A percentile compares a stretch with the other conserved stretches of the same genome.
Conservation (phyloP, 2,888 invertebrate species). For the Mylabris sibirica region DNA sequence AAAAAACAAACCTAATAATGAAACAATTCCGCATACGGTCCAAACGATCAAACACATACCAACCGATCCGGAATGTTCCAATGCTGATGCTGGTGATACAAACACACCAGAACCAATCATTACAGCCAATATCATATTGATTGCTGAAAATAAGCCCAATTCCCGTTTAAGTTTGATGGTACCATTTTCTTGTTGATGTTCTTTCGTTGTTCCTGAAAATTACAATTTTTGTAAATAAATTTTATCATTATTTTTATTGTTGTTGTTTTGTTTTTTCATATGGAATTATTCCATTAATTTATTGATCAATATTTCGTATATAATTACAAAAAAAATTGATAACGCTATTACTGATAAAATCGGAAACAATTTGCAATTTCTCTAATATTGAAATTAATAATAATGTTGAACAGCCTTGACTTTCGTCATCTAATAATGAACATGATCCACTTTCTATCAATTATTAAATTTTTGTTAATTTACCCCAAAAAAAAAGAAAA, state of each 20-base stretch:
- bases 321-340: too few relatives aligned
- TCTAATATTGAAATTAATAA: too few relatives aligned
- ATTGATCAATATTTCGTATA: too few relatives aligned
- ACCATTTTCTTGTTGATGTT: neutral
- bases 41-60: slow-evolving; percentile 81
- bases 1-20: slow-evolving; percentile 66
- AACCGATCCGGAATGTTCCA: slow-evolving; percentile 79
- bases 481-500: too few relatives aligned
- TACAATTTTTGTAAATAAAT: neutral
- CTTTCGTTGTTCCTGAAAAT: neutral
- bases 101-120: slow-evolving; percentile 94
- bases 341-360: too few relatives aligned
- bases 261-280: too few relatives aligned
- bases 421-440: neutral
- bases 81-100: slow-evolving; percentile 80
- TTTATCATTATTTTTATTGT: neutral
- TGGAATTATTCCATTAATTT: too few relatives aligned
- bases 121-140: slow-evolving; percentile 83
- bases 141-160: slow-evolving; percentile 81
- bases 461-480: too few relatives aligned
- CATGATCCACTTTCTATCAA: too few relatives aligned
- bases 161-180: slow-evolving; percentile 74
- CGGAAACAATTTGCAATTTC: too few relatives aligned
- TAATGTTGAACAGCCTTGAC: neutral
- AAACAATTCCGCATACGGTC: slow-evolving; percentile 79